Percentiles rank a stretch among this genome's conserved stretches.
Conservation (phyloP, 2,797 vertebrate genomes). For the Arnoldichthys spilopterus region DNA sequence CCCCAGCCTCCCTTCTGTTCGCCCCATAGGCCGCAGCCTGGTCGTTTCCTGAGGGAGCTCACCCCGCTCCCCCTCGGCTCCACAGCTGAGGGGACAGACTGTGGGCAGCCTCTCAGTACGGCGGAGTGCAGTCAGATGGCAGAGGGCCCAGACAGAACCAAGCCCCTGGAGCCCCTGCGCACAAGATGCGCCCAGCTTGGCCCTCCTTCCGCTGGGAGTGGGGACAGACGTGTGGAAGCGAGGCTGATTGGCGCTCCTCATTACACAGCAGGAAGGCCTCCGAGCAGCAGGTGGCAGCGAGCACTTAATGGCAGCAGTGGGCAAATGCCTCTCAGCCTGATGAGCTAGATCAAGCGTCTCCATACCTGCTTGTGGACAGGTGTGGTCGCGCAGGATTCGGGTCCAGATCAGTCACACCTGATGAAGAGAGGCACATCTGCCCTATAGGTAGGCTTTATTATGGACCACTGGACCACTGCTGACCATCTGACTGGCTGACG, state of each 20-base stretch:
- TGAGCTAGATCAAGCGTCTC: constrained; percentile 12
- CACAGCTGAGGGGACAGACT: constrained; percentile 82
- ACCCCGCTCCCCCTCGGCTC: constrained; percentile 68
- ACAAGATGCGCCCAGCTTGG: constrained; percentile 79
- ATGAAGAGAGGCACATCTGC: background rate
- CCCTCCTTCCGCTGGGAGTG: constrained; percentile 65
- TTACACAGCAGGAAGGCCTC: constrained; percentile 30
- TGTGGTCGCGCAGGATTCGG: background rate
- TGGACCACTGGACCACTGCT: too few species aligned
- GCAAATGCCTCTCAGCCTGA: constrained; percentile 22
- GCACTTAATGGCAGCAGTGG: constrained; percentile 29
- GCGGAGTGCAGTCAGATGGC: constrained; percentile 56
- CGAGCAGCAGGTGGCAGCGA: constrained; percentile 29
- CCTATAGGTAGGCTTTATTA: too few species aligned
- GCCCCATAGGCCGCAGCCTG: constrained; percentile 77
- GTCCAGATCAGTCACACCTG: constrained; percentile 15
- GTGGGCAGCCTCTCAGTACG: constrained; percentile 65
- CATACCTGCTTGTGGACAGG: background rate
- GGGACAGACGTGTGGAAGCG: constrained; percentile 14
- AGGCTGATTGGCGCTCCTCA: constrained; percentile 33
- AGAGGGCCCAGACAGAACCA: constrained; percentile 43
- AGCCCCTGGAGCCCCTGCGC: constrained; percentile 75
- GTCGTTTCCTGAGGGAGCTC: constrained; percentile 76
- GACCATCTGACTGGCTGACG: too few species aligned
- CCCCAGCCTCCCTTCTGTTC: constrained; percentile 75